Base-by-base conservation (phyloP, 64 coral and sea anemone species). In the Pachyseris speciosa region DNA sequence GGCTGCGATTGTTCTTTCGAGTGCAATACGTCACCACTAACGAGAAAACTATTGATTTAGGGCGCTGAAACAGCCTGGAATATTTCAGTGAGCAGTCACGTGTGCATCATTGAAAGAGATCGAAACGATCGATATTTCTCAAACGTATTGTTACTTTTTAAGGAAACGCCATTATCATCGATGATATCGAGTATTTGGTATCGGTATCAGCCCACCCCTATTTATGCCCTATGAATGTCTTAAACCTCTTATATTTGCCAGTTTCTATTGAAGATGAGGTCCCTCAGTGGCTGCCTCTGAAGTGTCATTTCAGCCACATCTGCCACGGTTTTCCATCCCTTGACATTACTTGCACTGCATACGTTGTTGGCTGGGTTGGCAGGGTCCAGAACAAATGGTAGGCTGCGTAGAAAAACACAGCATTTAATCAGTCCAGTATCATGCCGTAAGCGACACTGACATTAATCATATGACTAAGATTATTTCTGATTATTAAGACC, bases 311-410 rank as follows among this genome's bases (percentile, higher is more conserved):
- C 2, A 57, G 52, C 52, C 10, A 57, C 52, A 57, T 57, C 52
- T 57, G 52, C 52, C 52, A 57, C 52, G 52, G 52, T 57, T 57
- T 57, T 57, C 52, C 52, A 92, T n/a, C 80, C 80, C 9, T 29
- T 24, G 15, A 0, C 0, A 9, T 88, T 48, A 45, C 36, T 74
- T 48, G 69, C 83, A 29, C 73, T 69, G 27, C 84, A 86, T 9
- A 87, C 55, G 4, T 93, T 93, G 47, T 93, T 93, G 25, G 71
- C 67, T 53, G 91, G 91, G 60, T 93, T 93, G 5, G 91, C 84
- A 52, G 84, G 91, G 61, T 93, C 91, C 83, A 93, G 41, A 40
- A 93, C 58, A 20, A 86, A 57, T 27, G 86, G 86, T 43, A 0
- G 12, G 2, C 86, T 88, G 86, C 64, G 42, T 74, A 20, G 12